These are phyloP conservation scores for Idris sp. DNA, from an alignment of 1,140 invertebrate species.

Conservation along the genomic window DNA sequence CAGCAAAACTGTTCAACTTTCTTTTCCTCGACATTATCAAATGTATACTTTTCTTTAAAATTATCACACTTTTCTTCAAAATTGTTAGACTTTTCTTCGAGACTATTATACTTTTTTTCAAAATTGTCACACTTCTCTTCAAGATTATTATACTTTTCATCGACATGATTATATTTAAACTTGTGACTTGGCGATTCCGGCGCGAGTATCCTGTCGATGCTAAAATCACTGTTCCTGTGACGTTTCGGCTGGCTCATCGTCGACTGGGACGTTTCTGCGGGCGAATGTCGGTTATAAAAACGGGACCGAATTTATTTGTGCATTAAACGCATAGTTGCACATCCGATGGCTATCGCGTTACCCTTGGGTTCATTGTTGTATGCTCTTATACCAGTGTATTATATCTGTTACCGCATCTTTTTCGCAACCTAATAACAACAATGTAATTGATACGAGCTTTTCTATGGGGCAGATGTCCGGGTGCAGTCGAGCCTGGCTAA, in stretches of 20 bases:
- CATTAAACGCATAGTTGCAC: slow-evolving; percentile 77
- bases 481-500: slow-evolving; percentile 69
- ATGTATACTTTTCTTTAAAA: no score
- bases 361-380: slow-evolving; percentile 57
- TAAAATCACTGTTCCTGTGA: slow-evolving; percentile 69
- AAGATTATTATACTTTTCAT: no score
- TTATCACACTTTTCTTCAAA: no score
- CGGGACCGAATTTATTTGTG: slow-evolving; percentile 72
- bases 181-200: slow-evolving; percentile 11
- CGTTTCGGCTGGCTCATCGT: slow-evolving; percentile 67
- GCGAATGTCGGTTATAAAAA: slow-evolving; percentile 59
- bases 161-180: no score
- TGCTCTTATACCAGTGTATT: slow-evolving; percentile 77
- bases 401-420: slow-evolving; percentile 73
- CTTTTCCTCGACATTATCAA: no score
- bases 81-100: no score
- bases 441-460: slow-evolving; percentile 76
- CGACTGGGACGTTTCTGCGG: slow-evolving; percentile 54
- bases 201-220: slow-evolving; percentile 71
- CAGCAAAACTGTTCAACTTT: no score
- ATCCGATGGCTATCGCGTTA: slow-evolving; percentile 73
- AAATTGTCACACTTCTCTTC: no score
- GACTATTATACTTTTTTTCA: no score
- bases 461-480: slow-evolving; percentile 73
- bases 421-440: slow-evolving; percentile 74